These are phyloP conservation scores for Didymodactylos carnosus DNA, from an alignment of 2,888 invertebrate genomes.

Conservation along the genomic window DNA sequence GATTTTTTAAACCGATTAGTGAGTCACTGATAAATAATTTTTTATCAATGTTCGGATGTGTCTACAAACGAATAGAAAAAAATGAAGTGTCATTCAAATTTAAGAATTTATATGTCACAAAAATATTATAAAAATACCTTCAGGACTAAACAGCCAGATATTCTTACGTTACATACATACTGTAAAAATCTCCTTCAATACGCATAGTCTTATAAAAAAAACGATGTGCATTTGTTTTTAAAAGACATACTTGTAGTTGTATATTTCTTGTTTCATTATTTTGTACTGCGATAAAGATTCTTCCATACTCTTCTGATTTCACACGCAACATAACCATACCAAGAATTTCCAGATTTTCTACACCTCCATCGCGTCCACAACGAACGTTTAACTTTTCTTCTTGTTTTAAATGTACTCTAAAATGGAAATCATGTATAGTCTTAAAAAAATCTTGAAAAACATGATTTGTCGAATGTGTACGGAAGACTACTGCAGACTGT, in stretches of 20 bases:
- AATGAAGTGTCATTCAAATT: not conserved
- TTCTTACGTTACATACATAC: too few species aligned
- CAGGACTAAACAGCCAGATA: too few species aligned
- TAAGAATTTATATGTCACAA: too few species aligned
- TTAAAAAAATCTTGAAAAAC: not conserved
- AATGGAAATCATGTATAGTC: slow-evolving; percentile 11
- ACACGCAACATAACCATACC: slow-evolving; percentile 74
- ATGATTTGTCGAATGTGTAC: not conserved
- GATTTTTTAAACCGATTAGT: slow-evolving; percentile 68
- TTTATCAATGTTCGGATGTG: slow-evolving; percentile 95
- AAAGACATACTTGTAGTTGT: slow-evolving; percentile 70
- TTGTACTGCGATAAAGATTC: slow-evolving; percentile 62
- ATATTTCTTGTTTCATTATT: slow-evolving; percentile 59
- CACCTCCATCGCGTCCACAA: slow-evolving; percentile 79
- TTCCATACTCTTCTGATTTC: slow-evolving; percentile 63
- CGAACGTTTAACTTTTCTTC: slow-evolving; percentile 71
- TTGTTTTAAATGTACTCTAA: slow-evolving; percentile 64
- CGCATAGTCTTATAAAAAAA: not conserved
- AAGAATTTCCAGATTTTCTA: slow-evolving; percentile 70
- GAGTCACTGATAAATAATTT: slow-evolving; percentile 63
- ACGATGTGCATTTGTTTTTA: slow-evolving; percentile 10
- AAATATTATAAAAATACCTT: too few species aligned
- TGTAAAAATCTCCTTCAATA: too few species aligned
- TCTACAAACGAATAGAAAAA: slow-evolving; percentile 36
- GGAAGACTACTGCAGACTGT: not conserved